Conservation (phyloP, 2,797 vertebrate genomes). For the Hippopotamyrus pictus region DNA sequence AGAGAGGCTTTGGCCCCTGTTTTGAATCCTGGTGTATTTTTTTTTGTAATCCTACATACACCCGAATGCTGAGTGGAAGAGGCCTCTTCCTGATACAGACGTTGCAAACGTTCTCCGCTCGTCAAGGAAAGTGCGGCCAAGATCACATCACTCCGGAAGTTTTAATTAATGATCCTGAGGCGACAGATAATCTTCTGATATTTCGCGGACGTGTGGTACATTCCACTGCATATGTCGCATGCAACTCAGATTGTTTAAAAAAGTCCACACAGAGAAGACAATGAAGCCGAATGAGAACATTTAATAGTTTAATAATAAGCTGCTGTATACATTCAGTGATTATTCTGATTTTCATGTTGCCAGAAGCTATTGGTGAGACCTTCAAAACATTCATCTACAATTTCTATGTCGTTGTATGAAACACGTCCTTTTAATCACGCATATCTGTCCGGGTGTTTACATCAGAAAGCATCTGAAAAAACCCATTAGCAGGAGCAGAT, state of each 20-base stretch:
- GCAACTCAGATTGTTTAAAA: slow-evolving; percentile 21
- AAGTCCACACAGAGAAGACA: slow-evolving; percentile 48
- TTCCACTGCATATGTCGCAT: not conserved
- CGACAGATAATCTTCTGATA: slow-evolving; percentile 32
- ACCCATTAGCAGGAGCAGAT: slow-evolving; percentile 48
- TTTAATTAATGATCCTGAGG: slow-evolving; percentile 37
- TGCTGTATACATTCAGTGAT: slow-evolving; percentile 81
- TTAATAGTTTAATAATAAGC: slow-evolving; percentile 82
- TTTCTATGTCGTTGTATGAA: slow-evolving; percentile 67
- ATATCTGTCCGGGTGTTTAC: slow-evolving; percentile 52
- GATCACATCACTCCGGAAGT: slow-evolving; percentile 37
- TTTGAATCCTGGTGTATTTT: slow-evolving; percentile 51
- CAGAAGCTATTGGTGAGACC: slow-evolving; percentile 76
- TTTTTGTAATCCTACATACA: slow-evolving; percentile 34
- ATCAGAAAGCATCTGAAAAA: slow-evolving; percentile 63
- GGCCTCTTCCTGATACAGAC: not conserved
- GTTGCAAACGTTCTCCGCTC: slow-evolving; percentile 22
- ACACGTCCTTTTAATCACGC: slow-evolving; percentile 55
- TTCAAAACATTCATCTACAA: slow-evolving; percentile 76
- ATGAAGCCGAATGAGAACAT: slow-evolving; percentile 65
- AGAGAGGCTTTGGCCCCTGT: slow-evolving; percentile 35
- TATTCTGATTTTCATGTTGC: slow-evolving; percentile 74
- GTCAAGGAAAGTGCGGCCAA: slow-evolving; percentile 28
- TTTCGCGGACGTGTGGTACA: not conserved
- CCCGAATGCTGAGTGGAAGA: slow-evolving; percentile 25